Percentiles rank a stretch among this genome's conserved stretches.
phyloP scores from a whole-genome alignment of 30 jellyfish, hydroid and myxozoan genomes.

The Pelagia noctiluca region DNA sequence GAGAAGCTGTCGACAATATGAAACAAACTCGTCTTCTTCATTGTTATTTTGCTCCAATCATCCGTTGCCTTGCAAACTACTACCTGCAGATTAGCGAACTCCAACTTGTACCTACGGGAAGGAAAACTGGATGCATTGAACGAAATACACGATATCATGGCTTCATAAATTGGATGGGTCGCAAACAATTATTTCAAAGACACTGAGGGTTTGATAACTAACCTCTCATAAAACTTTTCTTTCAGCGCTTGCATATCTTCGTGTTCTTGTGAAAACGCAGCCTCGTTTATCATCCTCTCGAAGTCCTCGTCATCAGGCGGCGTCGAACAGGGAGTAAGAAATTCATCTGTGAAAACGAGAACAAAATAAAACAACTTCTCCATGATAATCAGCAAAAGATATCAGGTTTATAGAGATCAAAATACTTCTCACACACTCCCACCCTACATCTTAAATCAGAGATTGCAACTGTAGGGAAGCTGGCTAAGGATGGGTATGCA shows the following conservation, averaged over 20 bases:
- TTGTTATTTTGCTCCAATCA: conserved; percentile 71
- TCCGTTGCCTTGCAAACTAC: conserved; percentile 79
- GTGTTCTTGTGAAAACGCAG: conserved; percentile 54
- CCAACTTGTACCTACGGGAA: conserved; percentile 70
- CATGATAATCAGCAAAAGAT: too few species aligned
- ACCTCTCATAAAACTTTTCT: conserved; percentile 86
- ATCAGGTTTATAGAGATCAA: too few species aligned
- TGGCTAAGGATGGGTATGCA: too few species aligned
- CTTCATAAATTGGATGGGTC: too few species aligned
- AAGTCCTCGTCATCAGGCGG: conserved; percentile 92
- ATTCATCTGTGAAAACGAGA: too few species aligned
- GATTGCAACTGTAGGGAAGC: background rate
- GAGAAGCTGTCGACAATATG: conserved; percentile 87
- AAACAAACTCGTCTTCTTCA: conserved; percentile 65
- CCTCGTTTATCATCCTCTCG: conserved; percentile 46
- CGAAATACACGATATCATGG: background rate
- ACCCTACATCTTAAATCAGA: background rate
- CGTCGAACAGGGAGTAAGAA: conserved; percentile 89
- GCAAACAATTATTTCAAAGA: too few species aligned
- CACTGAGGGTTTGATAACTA: background rate
- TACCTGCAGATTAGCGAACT: conserved; percentile 77
- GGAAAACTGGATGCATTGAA: background rate
- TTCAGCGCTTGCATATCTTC: conserved; percentile 74
- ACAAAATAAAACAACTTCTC: too few species aligned
- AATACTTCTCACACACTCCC: too few species aligned